Evolutionary conservation across 2,113 vertebrate genomes (phyloP), one percentile per base, ranked within the genome.

Genomic region (Rallus limicola): DNA sequence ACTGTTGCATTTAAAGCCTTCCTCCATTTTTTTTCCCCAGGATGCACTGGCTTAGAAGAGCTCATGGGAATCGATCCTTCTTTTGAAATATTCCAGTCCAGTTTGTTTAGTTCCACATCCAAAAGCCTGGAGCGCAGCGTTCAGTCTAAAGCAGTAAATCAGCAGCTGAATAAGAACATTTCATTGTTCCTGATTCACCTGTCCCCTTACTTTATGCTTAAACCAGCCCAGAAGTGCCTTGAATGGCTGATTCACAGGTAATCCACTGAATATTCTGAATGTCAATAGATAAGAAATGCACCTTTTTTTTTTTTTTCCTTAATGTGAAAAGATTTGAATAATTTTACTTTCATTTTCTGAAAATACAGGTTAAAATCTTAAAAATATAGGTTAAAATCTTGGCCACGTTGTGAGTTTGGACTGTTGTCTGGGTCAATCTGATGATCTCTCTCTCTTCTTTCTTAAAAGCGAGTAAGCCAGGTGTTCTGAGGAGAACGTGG

Each of bases 241-340:
- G 99, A 99, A 85, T 99, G 99, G 99, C 98, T 99, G 42, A 97
- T 99, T 94, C 98, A 99, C 95, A 99, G 99, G 99, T 99, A 98
- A 72, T 81, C 58, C 31, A 12, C 16, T 14, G 7, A 14, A 48
- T 82, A 34, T 31, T 60, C 10, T 74, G 16, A 15, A 7, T 33
- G 23, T 59, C 62, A 58, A 11, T 81, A 81, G 29, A 74, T 78
- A 60, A 56, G 44, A 80, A 87, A 38, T 65, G 36, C 24, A 55
- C 56, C 33, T 5, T 12, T 59, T 20, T 64, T 82, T 18, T 46
- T 46, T 28, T 59, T 92, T 64, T 16, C 11, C 34, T 8, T 13
- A 15, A 1, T 70, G 24, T 63, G 31, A 92, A 34, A 82, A 46
- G 46, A 15, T 82, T 79, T 7, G 4, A 42, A 72, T 33, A 71